Base-by-base conservation (phyloP, 2,888 invertebrate genomes). In the Ochlodes sylvanus region DNA sequence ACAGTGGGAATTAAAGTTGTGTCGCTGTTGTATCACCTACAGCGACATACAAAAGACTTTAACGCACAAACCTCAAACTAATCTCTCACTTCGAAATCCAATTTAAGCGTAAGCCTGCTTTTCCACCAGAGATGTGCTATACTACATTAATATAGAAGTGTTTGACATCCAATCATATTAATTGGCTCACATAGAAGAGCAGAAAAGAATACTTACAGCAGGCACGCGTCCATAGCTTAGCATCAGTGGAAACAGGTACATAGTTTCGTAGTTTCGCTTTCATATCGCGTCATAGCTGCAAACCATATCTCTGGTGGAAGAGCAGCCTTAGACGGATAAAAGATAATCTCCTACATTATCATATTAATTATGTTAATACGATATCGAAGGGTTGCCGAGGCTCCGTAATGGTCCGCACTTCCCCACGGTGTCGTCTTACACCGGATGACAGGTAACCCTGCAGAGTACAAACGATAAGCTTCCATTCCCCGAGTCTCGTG, bases 341-440 rank as follows among this genome's bases (percentile, higher is more conserved):
- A 68, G 68, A 62, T 68, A 68, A 56, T 42, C 34, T 58, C 19
- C 17, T 64, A 27, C 68, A 64, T 71, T 68, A 69, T 69, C 65
- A 63, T 71, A 68, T 68, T 73, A 74, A 77, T 74, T 77, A 76
- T 75, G 73, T 77, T 77, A 79, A 78, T 79, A 73, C 69, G 64
- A 76, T 72, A 74, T 72, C 65, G 69, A 70, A 79, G 75, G 80
- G 77, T 82, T 81, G 79, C 74, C 78, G 78, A 79, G 78, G 77
- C 75, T 74, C 79, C 77, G 73, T 83, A 85, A 84, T 81, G 79
- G 75, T 76, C 77, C 73, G 78, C 79, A 83, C 83, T 89, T 90
- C 91, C 91, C 91, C 90, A 90, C 90, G 91, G 85, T 88, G 84
- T 90, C 86, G 82, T 71, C 80, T 91, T 91, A 89, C 90, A 88